These are phyloP conservation scores for Ascidia mentula DNA, from an alignment of 23 tunicate genomes.

Conservation along the genomic window DNA sequence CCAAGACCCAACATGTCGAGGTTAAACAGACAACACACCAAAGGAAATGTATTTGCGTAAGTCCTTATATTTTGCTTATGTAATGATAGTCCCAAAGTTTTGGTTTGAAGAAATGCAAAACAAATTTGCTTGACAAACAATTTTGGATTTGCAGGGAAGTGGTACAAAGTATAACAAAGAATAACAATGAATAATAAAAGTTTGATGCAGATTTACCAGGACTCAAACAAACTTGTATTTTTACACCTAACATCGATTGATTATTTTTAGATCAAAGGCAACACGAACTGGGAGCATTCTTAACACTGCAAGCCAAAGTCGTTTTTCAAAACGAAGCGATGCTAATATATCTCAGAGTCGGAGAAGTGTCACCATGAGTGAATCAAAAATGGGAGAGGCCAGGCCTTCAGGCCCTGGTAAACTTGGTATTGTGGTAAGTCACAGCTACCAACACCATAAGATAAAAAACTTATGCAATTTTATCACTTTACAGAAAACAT, in stretches of 20 bases:
- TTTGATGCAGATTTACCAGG: background rate
- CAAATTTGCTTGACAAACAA: no score
- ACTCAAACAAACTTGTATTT: background rate
- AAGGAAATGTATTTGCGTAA: background rate
- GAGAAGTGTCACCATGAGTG: constrained; percentile 70
- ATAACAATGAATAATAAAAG: no score
- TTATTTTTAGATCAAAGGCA: constrained; percentile 17
- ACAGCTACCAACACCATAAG: no score
- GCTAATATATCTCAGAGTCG: constrained; percentile 64
- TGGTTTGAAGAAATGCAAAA: background rate
- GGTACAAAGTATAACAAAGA: no score
- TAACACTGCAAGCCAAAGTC: constrained; percentile 66
- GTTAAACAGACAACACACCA: background rate
- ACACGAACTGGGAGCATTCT: constrained; percentile 45
- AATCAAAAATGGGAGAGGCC: constrained; percentile 57
- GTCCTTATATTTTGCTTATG: no score
- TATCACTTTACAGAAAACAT: background rate
- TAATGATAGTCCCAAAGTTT: background rate
- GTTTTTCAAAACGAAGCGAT: constrained; percentile 65
- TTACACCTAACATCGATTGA: background rate
- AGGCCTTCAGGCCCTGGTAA: constrained; percentile 23
- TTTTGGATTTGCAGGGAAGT: no score
- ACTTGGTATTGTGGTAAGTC: constrained; percentile 16
- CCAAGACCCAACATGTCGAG: background rate
- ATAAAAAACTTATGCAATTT: background rate